Evolutionary conservation across 2,113 vertebrate species (phyloP).

Genomic region (Myotis brandtii): DNA sequence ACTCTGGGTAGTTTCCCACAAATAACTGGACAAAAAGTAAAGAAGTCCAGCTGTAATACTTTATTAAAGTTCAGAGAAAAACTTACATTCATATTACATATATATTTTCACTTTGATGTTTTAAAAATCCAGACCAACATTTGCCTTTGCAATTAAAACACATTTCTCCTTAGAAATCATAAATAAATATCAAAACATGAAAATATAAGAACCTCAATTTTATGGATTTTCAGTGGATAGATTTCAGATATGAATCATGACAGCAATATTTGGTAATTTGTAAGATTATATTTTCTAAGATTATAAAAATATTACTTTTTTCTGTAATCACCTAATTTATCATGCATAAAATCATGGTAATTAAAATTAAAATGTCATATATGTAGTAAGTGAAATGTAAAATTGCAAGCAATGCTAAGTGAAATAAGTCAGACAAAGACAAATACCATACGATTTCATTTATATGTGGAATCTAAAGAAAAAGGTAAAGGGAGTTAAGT

Average conservation of each 20-base stretch:
- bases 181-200: neutral
- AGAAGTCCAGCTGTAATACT: constrained; percentile 40
- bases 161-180: neutral
- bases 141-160: constrained; percentile 12
- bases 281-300: neutral
- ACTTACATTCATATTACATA: neutral
- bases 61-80: constrained; percentile 45
- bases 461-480: neutral
- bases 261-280: neutral
- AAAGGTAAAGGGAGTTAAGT: neutral
- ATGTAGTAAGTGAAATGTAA: neutral
- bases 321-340: neutral
- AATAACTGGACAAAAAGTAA: neutral
- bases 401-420: neutral
- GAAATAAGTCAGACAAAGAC: neutral
- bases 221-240: neutral
- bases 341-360: neutral
- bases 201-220: neutral
- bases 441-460: neutral
- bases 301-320: neutral
- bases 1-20: neutral
- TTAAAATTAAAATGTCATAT: constrained; percentile 19
- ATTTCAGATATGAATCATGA: neutral
- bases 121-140: neutral
- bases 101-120: neutral